Evolutionary conservation across 2,797 vertebrate species (phyloP).

Genomic region (Adrianichthys oophorus): DNA sequence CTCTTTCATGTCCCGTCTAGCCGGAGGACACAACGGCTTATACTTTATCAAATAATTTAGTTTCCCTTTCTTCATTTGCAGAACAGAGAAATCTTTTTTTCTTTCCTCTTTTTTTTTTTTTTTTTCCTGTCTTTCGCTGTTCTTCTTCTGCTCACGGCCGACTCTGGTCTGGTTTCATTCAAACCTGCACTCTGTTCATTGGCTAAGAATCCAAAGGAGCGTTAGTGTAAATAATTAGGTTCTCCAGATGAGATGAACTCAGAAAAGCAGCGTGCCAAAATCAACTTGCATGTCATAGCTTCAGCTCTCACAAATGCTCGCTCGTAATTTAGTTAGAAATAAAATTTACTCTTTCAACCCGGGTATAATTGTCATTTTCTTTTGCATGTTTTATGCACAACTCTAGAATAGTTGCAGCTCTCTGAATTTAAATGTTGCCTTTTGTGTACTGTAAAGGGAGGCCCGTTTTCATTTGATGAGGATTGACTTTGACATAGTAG

Average conservation of each 20-base stretch:
- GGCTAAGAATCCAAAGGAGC: conserved; percentile 76
- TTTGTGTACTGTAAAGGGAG: conserved; percentile 40
- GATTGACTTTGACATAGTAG: conserved; percentile 58
- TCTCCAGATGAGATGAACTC: conserved; percentile 83
- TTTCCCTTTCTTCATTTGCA: conserved; percentile 74
- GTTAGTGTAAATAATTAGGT: conserved; percentile 80
- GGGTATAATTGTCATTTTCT: conserved; percentile 35
- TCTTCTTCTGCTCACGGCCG: conserved; percentile 47
- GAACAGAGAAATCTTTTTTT: conserved; percentile 64
- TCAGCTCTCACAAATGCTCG: conserved; percentile 49
- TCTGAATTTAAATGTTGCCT: conserved; percentile 43
- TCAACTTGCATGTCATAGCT: conserved; percentile 72
- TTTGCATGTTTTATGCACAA: conserved; percentile 33
- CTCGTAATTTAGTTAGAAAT: conserved; percentile 49
- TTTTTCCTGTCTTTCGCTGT: conserved; percentile 61
- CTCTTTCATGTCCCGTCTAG: conserved; percentile 73
- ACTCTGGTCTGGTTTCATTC: conserved; percentile 73
- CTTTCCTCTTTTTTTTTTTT: conserved; percentile 61
- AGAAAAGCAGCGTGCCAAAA: conserved; percentile 70
- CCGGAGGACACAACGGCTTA: conserved; percentile 77
- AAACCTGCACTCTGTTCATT: conserved; percentile 73
- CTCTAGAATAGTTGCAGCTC: conserved; percentile 44
- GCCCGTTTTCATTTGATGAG: conserved; percentile 47
- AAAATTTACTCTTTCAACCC: conserved; percentile 23
- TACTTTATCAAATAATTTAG: conserved; percentile 82